phyloP scores from a whole-genome alignment of 2,888 invertebrate species.

The Lithophane leautieri region DNA sequence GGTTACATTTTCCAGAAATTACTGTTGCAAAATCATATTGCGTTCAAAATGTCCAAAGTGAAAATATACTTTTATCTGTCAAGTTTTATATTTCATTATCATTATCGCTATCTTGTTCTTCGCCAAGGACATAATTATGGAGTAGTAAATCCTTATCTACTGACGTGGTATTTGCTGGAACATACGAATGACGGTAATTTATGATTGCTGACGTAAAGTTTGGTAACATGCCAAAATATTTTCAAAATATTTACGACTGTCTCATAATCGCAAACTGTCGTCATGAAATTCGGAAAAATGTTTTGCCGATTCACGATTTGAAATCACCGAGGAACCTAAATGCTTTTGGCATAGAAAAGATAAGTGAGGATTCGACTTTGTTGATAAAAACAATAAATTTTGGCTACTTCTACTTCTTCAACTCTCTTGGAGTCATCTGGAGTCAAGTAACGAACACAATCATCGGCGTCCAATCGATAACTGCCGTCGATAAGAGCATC shows the following conservation, averaged over 20 bases:
- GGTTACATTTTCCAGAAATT: background rate
- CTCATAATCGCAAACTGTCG: conserved; percentile 19
- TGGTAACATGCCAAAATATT: conserved; percentile 53
- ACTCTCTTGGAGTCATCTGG: background rate
- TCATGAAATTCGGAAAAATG: conserved; percentile 6
- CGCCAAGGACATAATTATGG: conserved; percentile 77
- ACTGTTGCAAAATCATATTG: conserved; percentile 7
- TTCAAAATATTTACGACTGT: conserved; percentile 49
- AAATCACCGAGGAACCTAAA: background rate
- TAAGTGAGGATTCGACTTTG: background rate
- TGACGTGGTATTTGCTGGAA: conserved; percentile 52
- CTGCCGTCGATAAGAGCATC: conserved; percentile 47
- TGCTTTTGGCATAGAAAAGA: background rate
- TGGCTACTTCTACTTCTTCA: background rate
- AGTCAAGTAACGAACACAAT: conserved; percentile 30
- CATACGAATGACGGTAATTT: conserved; percentile 46
- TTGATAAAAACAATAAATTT: background rate
- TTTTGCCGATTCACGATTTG: background rate
- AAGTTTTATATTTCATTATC: conserved; percentile 66
- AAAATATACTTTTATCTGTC: conserved; percentile 62
- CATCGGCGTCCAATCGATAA: conserved; percentile 47
- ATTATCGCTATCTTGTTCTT: conserved; percentile 71
- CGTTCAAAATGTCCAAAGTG: conserved; percentile 59
- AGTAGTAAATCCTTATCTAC: conserved; percentile 69
- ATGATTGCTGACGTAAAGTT: conserved; percentile 38